phyloP scores from a whole-genome alignment of 2,888 invertebrate genomes.

The Machimus rusticus region DNA sequence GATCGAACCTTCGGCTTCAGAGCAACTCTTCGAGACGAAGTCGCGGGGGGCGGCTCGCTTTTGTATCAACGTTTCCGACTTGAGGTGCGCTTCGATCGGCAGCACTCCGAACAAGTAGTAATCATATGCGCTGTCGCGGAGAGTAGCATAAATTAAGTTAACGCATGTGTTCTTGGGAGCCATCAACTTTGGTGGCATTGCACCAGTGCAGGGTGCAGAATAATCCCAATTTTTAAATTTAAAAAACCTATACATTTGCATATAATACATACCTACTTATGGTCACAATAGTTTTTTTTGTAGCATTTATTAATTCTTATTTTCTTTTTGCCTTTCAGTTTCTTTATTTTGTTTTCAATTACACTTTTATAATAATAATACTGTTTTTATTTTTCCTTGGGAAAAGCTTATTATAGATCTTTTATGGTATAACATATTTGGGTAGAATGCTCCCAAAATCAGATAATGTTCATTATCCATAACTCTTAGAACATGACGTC shows the following conservation, averaged over 20 bases:
- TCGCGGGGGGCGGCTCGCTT: background rate
- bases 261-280: background rate
- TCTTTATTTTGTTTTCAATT: too few species aligned
- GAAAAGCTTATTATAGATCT: too few species aligned
- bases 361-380: too few species aligned
- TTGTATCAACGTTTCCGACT: slow-evolving; percentile 11
- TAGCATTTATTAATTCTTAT: too few species aligned
- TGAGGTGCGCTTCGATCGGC: slow-evolving; percentile 7
- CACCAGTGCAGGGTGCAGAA: background rate
- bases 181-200: slow-evolving; percentile 12
- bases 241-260: background rate
- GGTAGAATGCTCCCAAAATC: too few species aligned
- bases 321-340: too few species aligned
- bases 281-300: background rate
- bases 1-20: background rate
- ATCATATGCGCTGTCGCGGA: slow-evolving; percentile 25
- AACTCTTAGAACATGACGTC: too few species aligned
- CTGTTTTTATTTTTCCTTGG: too few species aligned
- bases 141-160: slow-evolving; percentile 32
- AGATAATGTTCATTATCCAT: too few species aligned
- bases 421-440: too few species aligned
- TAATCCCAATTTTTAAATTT: background rate
- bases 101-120: slow-evolving; percentile 26
- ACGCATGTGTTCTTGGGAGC: background rate
- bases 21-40: too few species aligned